phyloP scores from a whole-genome alignment of 2,113 vertebrate genomes.

The Aspidoscelis tigris region DNA sequence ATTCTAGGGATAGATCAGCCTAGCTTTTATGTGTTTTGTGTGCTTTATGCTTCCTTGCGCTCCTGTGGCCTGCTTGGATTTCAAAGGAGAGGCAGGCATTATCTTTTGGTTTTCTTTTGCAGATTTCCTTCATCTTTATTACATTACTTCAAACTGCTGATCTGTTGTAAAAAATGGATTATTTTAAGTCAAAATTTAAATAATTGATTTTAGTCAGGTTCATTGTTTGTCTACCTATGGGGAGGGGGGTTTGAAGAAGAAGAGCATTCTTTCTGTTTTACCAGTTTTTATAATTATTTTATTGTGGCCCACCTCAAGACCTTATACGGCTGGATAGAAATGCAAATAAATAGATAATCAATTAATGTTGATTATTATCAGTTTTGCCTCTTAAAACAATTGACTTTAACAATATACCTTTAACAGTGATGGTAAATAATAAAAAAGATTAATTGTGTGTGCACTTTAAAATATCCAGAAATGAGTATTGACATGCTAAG shows the following conservation, averaged over 20 bases:
- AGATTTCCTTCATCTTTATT: not conserved
- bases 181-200: conserved; percentile 9
- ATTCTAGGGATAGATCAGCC: conserved; percentile 13
- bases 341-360: too few relatives aligned
- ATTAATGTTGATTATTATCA: not conserved
- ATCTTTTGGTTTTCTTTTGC: conserved; percentile 6
- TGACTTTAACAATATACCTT: not conserved
- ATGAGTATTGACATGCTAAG: not conserved
- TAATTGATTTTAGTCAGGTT: not conserved
- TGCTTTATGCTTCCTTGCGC: conserved; percentile 31
- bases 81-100: conserved; percentile 15
- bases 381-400: not conserved
- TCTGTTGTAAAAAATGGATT: not conserved
- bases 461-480: not conserved
- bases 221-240: not conserved
- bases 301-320: too few relatives aligned
- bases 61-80: conserved; percentile 47
- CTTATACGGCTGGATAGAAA: too few relatives aligned
- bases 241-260: not conserved
- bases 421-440: not conserved
- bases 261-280: not conserved
- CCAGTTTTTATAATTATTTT: too few relatives aligned
- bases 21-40: not conserved
- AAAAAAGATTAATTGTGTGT: not conserved
- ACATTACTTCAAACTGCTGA: not conserved